Conservation (phyloP, 2,113 vertebrate species). For the Varanus komodoensis region DNA sequence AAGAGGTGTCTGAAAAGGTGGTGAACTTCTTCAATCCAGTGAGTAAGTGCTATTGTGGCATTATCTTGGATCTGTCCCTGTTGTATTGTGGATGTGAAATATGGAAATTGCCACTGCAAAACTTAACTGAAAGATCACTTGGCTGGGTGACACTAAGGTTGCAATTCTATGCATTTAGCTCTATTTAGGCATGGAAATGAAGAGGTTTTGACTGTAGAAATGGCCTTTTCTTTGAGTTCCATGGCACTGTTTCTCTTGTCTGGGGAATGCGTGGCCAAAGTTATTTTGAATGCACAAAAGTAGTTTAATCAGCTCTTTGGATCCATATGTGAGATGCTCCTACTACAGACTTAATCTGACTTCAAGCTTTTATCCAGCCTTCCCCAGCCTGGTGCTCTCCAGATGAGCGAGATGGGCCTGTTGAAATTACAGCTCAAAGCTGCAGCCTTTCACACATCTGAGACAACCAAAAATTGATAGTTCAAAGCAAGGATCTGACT, state of each 20-base stretch:
- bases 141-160: background rate
- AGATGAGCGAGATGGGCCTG: no score
- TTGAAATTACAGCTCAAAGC: no score
- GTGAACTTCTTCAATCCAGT: constrained; percentile 69
- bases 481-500: background rate
- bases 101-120: background rate
- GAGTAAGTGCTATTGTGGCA: constrained; percentile 70
- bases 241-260: background rate
- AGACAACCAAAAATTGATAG: no score
- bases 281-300: background rate
- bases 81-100: constrained; percentile 4
- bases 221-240: no score
- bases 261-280: background rate
- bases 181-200: background rate
- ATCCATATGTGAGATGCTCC: background rate
- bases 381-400: no score
- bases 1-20: rapidly evolving
- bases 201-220: background rate
- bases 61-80: background rate
- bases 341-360: background rate
- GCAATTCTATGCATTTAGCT: background rate
- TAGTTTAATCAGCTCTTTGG: background rate
- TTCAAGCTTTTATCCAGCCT: background rate
- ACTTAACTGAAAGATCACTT: background rate
- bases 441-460: no score